Conservation (phyloP, 2,113 vertebrate species). For the Cnemophilus loriae region DNA sequence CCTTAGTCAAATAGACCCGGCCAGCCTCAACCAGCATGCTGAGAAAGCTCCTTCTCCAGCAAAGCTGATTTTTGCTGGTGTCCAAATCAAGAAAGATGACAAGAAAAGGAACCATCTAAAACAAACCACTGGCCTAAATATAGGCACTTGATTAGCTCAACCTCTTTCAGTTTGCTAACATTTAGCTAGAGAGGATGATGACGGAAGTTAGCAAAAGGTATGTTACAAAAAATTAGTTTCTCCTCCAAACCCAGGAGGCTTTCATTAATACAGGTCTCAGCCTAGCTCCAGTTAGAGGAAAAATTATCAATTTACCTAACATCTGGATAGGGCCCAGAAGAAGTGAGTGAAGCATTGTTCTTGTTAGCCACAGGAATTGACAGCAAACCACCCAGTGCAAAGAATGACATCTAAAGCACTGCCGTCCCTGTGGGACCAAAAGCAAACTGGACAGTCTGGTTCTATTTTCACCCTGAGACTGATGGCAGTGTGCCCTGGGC, state of each 20-base stretch:
- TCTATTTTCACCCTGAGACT: slow-evolving; percentile 22
- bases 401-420: background rate
- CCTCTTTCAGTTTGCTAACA: background rate
- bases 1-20: background rate
- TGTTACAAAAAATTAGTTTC: background rate
- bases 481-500: slow-evolving; percentile 48
- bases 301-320: background rate
- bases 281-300: background rate
- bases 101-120: background rate
- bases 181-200: background rate
- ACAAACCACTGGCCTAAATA: background rate
- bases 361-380: background rate
- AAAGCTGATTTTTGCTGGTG: slow-evolving; percentile 17
- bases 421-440: slow-evolving; percentile 12
- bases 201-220: background rate
- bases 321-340: background rate
- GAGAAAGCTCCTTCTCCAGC: slow-evolving; percentile 19
- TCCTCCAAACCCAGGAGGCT: background rate
- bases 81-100: background rate
- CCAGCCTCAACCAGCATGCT: background rate
- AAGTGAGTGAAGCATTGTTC: background rate
- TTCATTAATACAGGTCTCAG: background rate
- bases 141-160: background rate
- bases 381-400: slow-evolving; percentile 17
- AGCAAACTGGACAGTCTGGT: slow-evolving; percentile 14